A percentile compares a stretch with the other conserved stretches of the same genome.
Conservation (phyloP, 2,888 invertebrate genomes). For the Ichneumoninae sp. region DNA sequence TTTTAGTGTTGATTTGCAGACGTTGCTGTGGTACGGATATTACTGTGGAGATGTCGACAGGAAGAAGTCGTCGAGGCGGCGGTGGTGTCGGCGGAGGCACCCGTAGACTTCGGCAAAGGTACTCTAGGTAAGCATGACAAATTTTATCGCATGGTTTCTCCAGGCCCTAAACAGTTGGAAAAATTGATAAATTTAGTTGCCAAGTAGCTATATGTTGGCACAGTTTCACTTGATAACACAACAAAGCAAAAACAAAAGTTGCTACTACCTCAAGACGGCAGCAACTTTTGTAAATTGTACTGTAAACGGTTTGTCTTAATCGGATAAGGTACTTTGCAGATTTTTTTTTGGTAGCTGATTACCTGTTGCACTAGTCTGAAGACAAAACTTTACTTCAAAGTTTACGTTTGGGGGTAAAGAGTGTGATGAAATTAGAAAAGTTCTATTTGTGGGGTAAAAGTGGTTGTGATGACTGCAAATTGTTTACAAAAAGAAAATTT, state of each 20-base stretch:
- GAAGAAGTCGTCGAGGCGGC: constrained; percentile 91
- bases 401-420: neutral
- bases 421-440: neutral
- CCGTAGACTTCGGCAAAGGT: constrained; percentile 79
- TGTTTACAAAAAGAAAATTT: neutral
- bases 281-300: neutral
- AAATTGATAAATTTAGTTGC: constrained; percentile 69
- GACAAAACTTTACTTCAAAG: neutral
- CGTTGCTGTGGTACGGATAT: constrained; percentile 95
- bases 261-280: neutral
- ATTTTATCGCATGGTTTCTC: constrained; percentile 55
- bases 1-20: constrained; percentile 84
- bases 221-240: constrained; percentile 68
- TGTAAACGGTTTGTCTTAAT: neutral
- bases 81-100: constrained; percentile 78
- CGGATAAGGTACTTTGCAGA: neutral
- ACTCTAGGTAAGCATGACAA: constrained; percentile 78
- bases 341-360: neutral
- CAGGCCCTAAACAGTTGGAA: constrained; percentile 73
- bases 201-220: constrained; percentile 77
- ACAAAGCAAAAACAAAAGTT: constrained; percentile 44
- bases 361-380: neutral
- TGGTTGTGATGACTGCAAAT: neutral
- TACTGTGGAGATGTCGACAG: constrained; percentile 96
- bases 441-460: neutral